Percentiles rank a stretch among this genome's conserved stretches.
Evolutionary conservation across 2,113 vertebrate genomes (phyloP).

Genomic region (Prolemur simus): DNA sequence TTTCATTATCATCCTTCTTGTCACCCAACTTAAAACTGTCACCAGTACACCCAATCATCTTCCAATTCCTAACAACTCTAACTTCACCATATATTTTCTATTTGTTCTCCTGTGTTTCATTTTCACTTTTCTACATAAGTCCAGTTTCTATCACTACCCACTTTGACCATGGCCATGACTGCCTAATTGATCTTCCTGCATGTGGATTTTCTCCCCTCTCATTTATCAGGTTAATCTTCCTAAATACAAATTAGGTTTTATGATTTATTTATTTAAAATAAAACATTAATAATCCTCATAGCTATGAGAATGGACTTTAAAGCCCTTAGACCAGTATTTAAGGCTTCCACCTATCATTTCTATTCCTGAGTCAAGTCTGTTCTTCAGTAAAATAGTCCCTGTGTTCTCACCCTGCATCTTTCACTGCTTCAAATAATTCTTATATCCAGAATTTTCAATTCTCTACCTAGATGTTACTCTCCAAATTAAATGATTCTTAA

Average conservation of each 20-base stretch:
- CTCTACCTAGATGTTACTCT: not conserved
- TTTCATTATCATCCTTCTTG: not conserved
- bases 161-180: not conserved
- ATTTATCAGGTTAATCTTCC: not conserved
- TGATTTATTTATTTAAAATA: conserved; percentile 9
- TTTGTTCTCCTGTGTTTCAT: not conserved
- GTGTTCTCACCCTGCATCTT: not conserved
- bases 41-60: not conserved
- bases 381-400: not conserved
- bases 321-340: not conserved
- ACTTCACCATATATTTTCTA: not conserved
- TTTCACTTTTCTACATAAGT: not conserved
- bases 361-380: not conserved
- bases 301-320: not conserved
- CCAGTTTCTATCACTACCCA: not conserved
- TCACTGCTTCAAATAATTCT: not conserved
- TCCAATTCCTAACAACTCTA: not conserved
- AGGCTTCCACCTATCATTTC: not conserved
- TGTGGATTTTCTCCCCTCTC: not conserved
- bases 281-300: not conserved
- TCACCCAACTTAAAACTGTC: not conserved
- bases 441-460: not conserved
- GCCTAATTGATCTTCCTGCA: not conserved
- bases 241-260: not conserved
- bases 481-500: not conserved